A percentile compares a stretch with the other conserved stretches of the same genome.
phyloP scores from a whole-genome alignment of 2,113 vertebrate species.

The Lophura nycthemera region DNA sequence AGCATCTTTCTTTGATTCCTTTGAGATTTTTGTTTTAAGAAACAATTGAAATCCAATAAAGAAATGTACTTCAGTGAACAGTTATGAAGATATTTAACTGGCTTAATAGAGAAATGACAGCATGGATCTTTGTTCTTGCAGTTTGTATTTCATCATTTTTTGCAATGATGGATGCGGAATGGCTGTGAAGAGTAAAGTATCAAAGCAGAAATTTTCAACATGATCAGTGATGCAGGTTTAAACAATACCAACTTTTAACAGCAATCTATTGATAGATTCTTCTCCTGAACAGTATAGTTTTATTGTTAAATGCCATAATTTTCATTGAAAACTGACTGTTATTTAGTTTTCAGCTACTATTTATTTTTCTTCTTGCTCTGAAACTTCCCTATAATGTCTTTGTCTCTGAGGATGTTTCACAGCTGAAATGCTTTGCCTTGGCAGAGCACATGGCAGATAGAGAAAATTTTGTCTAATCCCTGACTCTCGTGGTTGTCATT shows the following conservation, averaged over 20 bases:
- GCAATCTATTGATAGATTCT: constrained; percentile 4
- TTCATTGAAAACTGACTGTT: background rate
- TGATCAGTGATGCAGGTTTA: constrained; percentile 49
- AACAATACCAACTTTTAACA: background rate
- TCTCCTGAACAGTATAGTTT: background rate
- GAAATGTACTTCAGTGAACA: constrained; percentile 61
- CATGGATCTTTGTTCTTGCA: constrained; percentile 40
- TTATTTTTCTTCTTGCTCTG: constrained; percentile 1
- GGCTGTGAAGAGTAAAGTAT: constrained; percentile 34
- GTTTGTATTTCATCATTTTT: constrained; percentile 24
- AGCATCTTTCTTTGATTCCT: constrained; percentile 66
- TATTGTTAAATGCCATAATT: background rate
- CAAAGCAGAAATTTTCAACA: constrained; percentile 52
- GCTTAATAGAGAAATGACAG: constrained; percentile 69
- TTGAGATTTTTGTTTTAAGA: constrained; percentile 70
- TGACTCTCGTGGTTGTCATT: constrained; percentile 32
- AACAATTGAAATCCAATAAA: constrained; percentile 71
- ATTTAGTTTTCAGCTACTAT: constrained; percentile 1
- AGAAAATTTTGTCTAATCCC: constrained; percentile 34
- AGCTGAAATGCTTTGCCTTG: constrained; percentile 48
- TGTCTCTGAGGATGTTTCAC: constrained; percentile 37
- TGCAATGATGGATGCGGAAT: constrained; percentile 27
- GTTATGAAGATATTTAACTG: constrained; percentile 72
- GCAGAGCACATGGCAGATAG: constrained; percentile 8
- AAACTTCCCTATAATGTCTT: background rate